Evolutionary conservation across 1,140 invertebrate genomes (phyloP).

Genomic region (Pogonus chalceus): DNA sequence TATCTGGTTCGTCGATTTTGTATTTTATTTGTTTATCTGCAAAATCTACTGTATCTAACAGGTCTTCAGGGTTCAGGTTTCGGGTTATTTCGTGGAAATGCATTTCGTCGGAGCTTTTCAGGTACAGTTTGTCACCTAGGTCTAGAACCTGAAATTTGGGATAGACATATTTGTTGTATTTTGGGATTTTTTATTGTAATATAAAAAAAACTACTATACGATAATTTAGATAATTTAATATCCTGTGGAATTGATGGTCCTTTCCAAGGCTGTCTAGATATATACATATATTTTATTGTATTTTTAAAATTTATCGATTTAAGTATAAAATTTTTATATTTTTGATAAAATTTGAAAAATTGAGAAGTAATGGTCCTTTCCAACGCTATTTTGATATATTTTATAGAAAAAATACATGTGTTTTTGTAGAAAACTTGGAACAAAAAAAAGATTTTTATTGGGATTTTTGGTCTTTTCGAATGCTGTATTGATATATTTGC

Average conservation of each 20-base stretch:
- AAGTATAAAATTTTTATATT: not conserved
- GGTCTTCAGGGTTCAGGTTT: slow-evolving; percentile 21
- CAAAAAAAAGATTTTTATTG: too few relatives aligned
- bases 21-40: slow-evolving; percentile 26
- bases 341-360: too few relatives aligned
- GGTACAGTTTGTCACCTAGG: slow-evolving; percentile 37
- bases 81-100: slow-evolving; percentile 20
- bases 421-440: too few relatives aligned
- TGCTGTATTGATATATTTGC: too few relatives aligned
- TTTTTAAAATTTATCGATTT: not conserved
- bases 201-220: slow-evolving; percentile 1
- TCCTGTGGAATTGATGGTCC: not conserved
- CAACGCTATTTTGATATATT: too few relatives aligned
- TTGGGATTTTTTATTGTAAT: slow-evolving; percentile 25
- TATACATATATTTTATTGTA: not conserved
- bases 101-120: slow-evolving; percentile 20
- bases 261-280: not conserved
- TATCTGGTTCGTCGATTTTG: slow-evolving; percentile 24
- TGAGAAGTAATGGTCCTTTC: too few relatives aligned
- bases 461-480: too few relatives aligned
- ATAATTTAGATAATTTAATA: slow-evolving; percentile 4
- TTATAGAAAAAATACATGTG: too few relatives aligned
- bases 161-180: slow-evolving; percentile 41
- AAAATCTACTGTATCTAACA: slow-evolving; percentile 13
- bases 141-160: slow-evolving; percentile 39